Conservation (phyloP, 2,113 vertebrate genomes). For the Chloroceryle aenea region DNA sequence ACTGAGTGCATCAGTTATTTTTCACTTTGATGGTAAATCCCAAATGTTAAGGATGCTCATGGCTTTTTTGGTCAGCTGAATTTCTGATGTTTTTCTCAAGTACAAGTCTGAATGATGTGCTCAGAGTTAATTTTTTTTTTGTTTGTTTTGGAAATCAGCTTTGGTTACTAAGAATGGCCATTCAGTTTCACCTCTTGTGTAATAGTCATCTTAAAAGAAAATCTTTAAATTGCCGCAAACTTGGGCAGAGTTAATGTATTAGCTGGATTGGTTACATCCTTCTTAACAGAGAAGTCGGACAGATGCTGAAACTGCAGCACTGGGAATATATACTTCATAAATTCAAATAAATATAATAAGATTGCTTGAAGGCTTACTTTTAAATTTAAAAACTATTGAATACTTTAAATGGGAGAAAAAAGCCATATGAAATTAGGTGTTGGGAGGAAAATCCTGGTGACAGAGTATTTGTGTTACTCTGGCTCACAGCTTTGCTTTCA, state of each 20-base stretch:
- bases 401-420: background rate
- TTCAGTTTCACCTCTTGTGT: background rate
- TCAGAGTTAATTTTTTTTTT: background rate
- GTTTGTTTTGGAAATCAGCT: background rate
- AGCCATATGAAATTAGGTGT: background rate
- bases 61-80: background rate
- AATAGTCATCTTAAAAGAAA: background rate
- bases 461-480: background rate
- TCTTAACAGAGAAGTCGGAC: background rate
- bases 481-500: background rate
- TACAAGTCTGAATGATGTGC: background rate
- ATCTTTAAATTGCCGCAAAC: background rate
- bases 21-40: background rate
- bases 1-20: background rate
- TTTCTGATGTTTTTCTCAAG: background rate
- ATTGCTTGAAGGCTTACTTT: background rate
- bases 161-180: background rate
- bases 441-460: background rate
- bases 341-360: background rate
- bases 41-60: background rate
- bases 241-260: background rate
- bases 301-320: background rate
- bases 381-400: background rate
- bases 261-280: background rate
- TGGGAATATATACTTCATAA: background rate